Conservation (phyloP, 1,140 invertebrate genomes). For the Anoplolepis gracilipes region DNA sequence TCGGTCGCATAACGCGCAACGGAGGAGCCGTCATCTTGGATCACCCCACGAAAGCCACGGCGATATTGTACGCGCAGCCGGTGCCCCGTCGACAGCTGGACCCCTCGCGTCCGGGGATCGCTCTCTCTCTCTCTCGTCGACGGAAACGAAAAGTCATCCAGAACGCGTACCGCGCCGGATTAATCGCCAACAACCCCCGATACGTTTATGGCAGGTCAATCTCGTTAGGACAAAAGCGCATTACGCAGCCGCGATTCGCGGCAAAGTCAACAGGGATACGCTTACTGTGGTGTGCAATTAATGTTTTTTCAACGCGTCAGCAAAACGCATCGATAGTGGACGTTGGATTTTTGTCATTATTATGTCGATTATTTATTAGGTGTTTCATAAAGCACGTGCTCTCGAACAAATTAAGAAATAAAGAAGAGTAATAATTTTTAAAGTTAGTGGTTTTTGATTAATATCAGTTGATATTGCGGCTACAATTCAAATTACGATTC, state of each 20-base stretch:
- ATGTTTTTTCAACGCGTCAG: neutral
- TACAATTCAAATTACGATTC: neutral
- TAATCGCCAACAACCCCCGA: slow-evolving; percentile 65
- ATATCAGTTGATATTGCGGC: neutral
- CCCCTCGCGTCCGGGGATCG: slow-evolving; percentile 43
- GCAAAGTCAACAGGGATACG: neutral
- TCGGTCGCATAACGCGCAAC: slow-evolving; percentile 61
- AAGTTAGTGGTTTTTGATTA: too few relatives aligned
- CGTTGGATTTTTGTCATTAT: neutral
- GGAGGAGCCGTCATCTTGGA: slow-evolving; percentile 73
- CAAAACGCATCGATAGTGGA: neutral
- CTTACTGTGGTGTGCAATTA: neutral
- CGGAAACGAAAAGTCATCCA: slow-evolving; percentile 69
- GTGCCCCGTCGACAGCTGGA: slow-evolving; percentile 73
- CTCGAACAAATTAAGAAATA: neutral
- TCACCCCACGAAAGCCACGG: slow-evolving; percentile 72
- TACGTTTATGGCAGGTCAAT: slow-evolving; percentile 43
- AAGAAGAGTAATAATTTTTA: neutral
- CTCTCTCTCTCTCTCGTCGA: neutral
- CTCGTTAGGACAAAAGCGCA: slow-evolving; percentile 71
- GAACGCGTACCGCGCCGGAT: slow-evolving; percentile 45
- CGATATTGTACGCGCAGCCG: slow-evolving; percentile 76
- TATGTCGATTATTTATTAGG: neutral
- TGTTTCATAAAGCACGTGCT: neutral
- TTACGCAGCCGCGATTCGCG: slow-evolving; percentile 58